Percentiles rank a stretch among this genome's conserved stretches.
Evolutionary conservation across 1,140 invertebrate species (phyloP).

Genomic region (Leptinotarsa lineolata): DNA sequence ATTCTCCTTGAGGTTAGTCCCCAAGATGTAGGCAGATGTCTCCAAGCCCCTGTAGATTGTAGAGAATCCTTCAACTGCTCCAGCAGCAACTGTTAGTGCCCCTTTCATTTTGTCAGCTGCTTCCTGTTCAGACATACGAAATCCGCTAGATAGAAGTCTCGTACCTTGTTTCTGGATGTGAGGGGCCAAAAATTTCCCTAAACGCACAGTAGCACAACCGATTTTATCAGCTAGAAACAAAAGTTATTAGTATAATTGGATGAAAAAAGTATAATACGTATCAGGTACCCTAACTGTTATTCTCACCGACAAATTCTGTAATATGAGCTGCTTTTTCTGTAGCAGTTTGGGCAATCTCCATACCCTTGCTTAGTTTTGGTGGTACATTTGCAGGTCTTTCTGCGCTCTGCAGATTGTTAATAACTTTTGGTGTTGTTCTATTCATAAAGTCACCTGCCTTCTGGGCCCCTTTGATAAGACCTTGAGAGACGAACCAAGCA

Average conservation of each 20-base stretch:
- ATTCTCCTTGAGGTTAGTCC: conserved; percentile 67
- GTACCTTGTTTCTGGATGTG: conserved; percentile 69
- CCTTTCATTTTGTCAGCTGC: conserved; percentile 65
- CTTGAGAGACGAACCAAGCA: conserved; percentile 67
- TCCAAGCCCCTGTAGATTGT: conserved; percentile 72
- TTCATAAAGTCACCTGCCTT: conserved; percentile 66
- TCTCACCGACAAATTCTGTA: conserved; percentile 64
- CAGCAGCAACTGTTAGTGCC: conserved; percentile 69
- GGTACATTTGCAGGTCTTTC: conserved; percentile 56
- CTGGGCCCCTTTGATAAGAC: conserved; percentile 68
- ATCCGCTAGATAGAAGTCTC: conserved; percentile 61
- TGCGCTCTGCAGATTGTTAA: conserved; percentile 61
- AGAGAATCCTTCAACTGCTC: conserved; percentile 69
- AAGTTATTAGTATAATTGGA: neutral
- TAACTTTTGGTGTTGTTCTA: conserved; percentile 65
- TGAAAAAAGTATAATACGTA: no score
- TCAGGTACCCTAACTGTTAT: no score
- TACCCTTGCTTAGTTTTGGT: conserved; percentile 60
- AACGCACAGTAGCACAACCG: conserved; percentile 64
- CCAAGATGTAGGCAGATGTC: conserved; percentile 67
- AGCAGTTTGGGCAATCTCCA: conserved; percentile 67
- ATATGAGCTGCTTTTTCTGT: conserved; percentile 65
- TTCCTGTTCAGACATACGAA: conserved; percentile 59
- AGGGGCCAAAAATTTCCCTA: conserved; percentile 68
- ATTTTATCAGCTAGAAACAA: conserved; percentile 64